Conservation (phyloP, 2,797 vertebrate genomes). For the Pipistrellus pipistrellus region DNA sequence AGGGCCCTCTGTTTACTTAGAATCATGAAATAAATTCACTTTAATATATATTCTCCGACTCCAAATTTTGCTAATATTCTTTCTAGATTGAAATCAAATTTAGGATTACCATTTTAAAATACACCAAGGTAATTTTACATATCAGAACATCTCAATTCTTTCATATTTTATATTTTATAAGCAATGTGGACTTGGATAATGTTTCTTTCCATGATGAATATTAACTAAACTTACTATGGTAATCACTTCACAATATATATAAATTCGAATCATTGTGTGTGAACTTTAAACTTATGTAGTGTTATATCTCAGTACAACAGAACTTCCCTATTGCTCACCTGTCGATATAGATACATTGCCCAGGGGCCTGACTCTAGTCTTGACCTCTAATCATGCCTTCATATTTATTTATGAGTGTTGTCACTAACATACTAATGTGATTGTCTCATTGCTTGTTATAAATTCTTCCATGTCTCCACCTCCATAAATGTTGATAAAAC, state of each 20-base stretch:
- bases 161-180: not conserved
- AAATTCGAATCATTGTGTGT: not conserved
- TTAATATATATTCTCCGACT: not conserved
- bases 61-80: not conserved
- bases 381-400: not conserved
- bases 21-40: not conserved
- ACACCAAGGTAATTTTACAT: not conserved
- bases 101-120: constrained; percentile 16
- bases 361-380: not conserved
- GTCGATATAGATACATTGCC: not conserved
- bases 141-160: not conserved
- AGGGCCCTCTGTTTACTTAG: not conserved
- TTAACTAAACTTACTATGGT: not conserved
- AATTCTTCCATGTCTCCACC: not conserved
- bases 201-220: not conserved
- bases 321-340: not conserved
- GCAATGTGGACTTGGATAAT: not conserved
- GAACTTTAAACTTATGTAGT: not conserved
- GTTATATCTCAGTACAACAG: not conserved
- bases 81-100: not conserved
- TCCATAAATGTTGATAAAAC: not conserved
- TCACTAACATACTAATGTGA: not conserved
- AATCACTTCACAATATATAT: not conserved
- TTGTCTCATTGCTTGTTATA: not conserved
- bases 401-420: not conserved